Conservation (phyloP, 2,113 vertebrate species). For the Gymnobelideus leadbeateri region DNA sequence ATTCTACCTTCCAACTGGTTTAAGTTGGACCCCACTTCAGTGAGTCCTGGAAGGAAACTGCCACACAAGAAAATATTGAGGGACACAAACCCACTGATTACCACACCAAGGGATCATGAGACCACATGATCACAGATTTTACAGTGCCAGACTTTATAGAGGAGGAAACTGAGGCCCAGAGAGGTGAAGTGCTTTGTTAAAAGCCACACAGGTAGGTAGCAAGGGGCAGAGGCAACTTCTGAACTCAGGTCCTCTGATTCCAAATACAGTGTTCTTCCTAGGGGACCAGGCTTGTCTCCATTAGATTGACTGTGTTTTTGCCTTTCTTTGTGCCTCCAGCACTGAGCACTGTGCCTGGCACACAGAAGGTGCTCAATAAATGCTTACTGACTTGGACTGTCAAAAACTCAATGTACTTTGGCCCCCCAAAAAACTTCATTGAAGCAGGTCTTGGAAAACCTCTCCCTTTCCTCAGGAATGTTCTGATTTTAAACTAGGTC, state of each 20-base stretch:
- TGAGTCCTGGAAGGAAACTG: neutral
- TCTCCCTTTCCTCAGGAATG: slow-evolving; percentile 5
- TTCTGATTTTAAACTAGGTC: slow-evolving; percentile 78
- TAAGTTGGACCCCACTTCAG: neutral
- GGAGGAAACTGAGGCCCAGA: neutral
- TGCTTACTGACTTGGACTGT: neutral
- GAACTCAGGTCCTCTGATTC: neutral
- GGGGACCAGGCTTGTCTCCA: neutral
- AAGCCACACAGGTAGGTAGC: neutral
- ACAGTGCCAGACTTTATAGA: neutral
- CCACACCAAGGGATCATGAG: slow-evolving; percentile 67
- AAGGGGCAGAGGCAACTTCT: neutral
- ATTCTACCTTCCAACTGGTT: neutral
- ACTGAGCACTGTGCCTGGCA: neutral
- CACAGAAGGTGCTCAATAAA: neutral
- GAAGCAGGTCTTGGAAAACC: slow-evolving; percentile 63
- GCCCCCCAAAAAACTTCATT: slow-evolving; percentile 22
- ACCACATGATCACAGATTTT: slow-evolving; percentile 4
- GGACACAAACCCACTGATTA: neutral
- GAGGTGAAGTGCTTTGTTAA: neutral
- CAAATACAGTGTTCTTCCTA: neutral
- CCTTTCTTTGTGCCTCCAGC: neutral
- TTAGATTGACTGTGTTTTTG: neutral
- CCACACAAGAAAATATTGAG: neutral
- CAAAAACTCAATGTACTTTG: neutral